Evolutionary conservation across 2,113 vertebrate species (phyloP), one percentile per base, ranked within the genome.

Genomic region (Acinonyx jubatus): DNA sequence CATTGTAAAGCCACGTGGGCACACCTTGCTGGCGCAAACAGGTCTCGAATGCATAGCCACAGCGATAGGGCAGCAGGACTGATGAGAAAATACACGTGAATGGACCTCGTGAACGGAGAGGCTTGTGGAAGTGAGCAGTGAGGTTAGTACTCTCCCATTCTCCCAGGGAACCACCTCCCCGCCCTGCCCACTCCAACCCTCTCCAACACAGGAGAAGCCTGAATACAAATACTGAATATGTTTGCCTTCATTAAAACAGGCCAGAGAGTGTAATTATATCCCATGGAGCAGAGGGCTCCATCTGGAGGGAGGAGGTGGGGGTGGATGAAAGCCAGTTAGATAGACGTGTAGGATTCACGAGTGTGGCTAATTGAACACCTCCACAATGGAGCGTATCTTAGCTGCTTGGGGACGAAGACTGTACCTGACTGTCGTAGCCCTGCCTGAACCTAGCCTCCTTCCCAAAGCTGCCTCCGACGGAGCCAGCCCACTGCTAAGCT

Each of bases 161-260:
- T 87, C 94, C 84, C 23, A 16, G 41, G 74, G 92, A 66, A 15
- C 52, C 0, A 2, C 71, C 83, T 94, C 41, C 41, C 79, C 1
- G 2, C 86, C 41, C 45, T 57, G 8, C 38, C 85, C 29, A 12
- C 65, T 69, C 65, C 41, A 81, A 65, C 66, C 76, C 15, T 82
- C 41, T 79, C 73, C 50, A 55, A 55, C 71, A 19, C 4, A 0
- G 27, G 7, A 57, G 91, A 86, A 89, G 25, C 69, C 94, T 61
- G 55, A 73, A 50, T 6, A 36, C 94, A 97, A 90, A 91, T 36
- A 18, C 65, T 41, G 96, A 96, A 88, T 90, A 85, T 65, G 79
- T 96, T 80, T 78, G 82, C 95, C 79, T 97, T 95, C 92, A 95
- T 92, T 96, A 95, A 96, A 55, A 87, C 65, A 71, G 89, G 48